Evolutionary conservation across 1,140 invertebrate species (phyloP).

Genomic region (Dendrolimus punctatus): DNA sequence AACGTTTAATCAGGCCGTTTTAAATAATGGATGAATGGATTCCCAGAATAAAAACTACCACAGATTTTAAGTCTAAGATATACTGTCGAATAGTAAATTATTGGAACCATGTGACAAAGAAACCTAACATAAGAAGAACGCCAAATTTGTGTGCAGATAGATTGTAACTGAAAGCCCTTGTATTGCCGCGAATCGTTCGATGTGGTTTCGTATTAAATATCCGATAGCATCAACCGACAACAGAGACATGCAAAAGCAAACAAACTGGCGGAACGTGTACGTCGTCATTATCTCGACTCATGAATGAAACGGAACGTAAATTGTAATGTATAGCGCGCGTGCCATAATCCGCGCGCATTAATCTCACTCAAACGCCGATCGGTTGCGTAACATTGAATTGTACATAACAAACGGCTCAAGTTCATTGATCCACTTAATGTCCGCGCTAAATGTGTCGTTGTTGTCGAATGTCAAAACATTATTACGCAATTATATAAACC

Average conservation of each 20-base stretch:
- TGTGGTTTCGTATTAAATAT: too few relatives aligned
- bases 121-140: too few relatives aligned
- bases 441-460: conserved; percentile 66
- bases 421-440: conserved; percentile 69
- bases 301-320: conserved; percentile 70
- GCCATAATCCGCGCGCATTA: conserved; percentile 69
- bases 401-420: conserved; percentile 58
- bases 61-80: too few relatives aligned
- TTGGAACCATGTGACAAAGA: too few relatives aligned
- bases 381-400: conserved; percentile 50
- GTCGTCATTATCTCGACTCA: conserved; percentile 62
- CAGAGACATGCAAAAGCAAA: conserved; percentile 45
- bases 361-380: conserved; percentile 67
- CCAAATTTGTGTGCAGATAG: too few relatives aligned
- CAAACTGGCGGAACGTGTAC: conserved; percentile 55
- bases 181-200: too few relatives aligned
- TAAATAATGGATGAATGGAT: too few relatives aligned
- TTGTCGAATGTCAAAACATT: conserved; percentile 67
- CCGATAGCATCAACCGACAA: conserved; percentile 11
- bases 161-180: too few relatives aligned
- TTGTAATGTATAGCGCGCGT: conserved; percentile 65
- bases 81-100: too few relatives aligned
- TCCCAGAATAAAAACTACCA: too few relatives aligned
- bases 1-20: too few relatives aligned
- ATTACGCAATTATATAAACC: conserved; percentile 60